Evolutionary conservation across 1,140 invertebrate genomes (phyloP), one percentile per base, ranked within the genome.

Genomic region (Drosophila tristis): DNA sequence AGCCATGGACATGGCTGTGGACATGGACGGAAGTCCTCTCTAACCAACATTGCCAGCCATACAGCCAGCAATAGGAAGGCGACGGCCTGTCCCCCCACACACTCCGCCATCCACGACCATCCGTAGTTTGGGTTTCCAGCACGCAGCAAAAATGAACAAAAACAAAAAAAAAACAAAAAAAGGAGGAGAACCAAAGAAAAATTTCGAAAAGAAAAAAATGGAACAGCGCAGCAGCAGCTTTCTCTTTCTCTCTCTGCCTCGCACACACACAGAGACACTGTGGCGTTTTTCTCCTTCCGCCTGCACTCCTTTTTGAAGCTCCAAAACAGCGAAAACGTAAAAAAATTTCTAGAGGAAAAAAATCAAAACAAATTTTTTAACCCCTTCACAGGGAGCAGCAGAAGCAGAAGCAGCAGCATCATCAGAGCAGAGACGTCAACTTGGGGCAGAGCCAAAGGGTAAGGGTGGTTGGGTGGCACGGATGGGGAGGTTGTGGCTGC

Each of bases 321-420:
- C 72, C 74, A 78, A 82, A 78, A 84, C 64, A 79, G 76, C 55
- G 65, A 60, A 71, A 54, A 67, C 61, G 23, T 20, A 59, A 65
- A 61, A 57, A 73, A 76, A 66, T 45, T 54, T 56, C 74, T 82
- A 82, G 63, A 56, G 71, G 71, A 70, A 89, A 89, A 78, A 87
- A 87, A 82, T 89, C 84, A 89, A 86, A 86, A 86, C 78, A 86
- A 75, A 65, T 81, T 86, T 87, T 87, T 89, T 87, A 87, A 87
- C 84, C 84, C 84, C 84, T 87, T 89, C 84, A 55, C 55, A 57
- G 51, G 49, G 23, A 47, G 47, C 49, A 42, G 60, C 78, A 62
- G 47, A 35, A 25, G 68, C 74, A 64, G 39, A 35, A 25, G 68
- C 74, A 64, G 39, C 54, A 49, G 16, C 66, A 55, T 49, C 59